A percentile compares a stretch with the other conserved stretches of the same genome.
Evolutionary conservation across 2,888 invertebrate species (phyloP).

Genomic region (Belgica antarctica): DNA sequence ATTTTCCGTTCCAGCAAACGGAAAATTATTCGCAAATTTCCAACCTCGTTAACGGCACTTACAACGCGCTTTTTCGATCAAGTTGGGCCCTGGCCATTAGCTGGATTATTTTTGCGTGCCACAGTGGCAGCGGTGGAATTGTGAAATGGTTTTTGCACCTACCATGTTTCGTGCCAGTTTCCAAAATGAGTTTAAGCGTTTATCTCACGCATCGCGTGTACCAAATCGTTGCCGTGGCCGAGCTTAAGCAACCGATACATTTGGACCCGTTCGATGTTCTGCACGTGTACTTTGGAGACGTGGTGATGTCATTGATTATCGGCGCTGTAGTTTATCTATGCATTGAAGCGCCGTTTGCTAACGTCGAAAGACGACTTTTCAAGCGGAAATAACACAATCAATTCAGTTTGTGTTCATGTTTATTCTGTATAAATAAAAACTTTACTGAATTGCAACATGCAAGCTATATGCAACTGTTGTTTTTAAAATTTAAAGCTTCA

Average conservation of each 20-base stretch:
- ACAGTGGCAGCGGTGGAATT: background rate
- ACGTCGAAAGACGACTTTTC: background rate
- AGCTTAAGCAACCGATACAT: background rate
- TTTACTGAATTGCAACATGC: no score
- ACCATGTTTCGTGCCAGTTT: background rate
- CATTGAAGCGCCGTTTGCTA: slow-evolving; percentile 15
- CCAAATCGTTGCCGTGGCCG: background rate
- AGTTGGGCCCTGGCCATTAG: background rate
- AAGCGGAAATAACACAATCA: no score
- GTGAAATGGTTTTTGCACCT: background rate
- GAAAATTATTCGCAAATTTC: background rate
- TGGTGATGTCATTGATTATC: background rate
- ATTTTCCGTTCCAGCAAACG: slow-evolving; percentile 16
- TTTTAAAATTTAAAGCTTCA: no score
- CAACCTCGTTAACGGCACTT: background rate
- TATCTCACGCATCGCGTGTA: background rate
- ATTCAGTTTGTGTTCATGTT: no score
- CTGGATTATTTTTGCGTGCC: slow-evolving; percentile 16
- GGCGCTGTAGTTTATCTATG: background rate
- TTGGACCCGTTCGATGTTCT: background rate
- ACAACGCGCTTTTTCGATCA: background rate
- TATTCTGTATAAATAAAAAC: no score
- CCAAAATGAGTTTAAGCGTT: slow-evolving; percentile 16
- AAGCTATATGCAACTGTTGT: no score
- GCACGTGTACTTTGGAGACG: background rate